Evolutionary conservation across 2,888 invertebrate species (phyloP).

Genomic region (Drosophila infuscata): DNA sequence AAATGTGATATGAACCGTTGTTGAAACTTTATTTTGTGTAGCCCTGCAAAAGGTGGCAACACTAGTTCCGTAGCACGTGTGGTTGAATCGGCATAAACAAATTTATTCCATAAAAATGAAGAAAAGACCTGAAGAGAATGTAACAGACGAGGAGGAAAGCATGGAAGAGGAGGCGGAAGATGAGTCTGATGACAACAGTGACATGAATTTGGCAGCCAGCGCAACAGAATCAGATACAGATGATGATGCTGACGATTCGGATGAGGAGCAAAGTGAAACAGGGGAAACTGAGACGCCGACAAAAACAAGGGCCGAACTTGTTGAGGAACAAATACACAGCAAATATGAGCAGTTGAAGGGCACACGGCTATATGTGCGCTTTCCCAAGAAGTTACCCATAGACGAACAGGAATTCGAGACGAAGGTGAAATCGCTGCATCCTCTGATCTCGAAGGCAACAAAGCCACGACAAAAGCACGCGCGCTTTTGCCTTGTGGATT

Average conservation of each 20-base stretch:
- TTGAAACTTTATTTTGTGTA: background rate
- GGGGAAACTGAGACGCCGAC: background rate
- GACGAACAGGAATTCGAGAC: conserved; percentile 68
- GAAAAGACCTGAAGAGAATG: conserved; percentile 45
- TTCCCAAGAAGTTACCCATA: conserved; percentile 76
- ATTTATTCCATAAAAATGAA: conserved; percentile 49
- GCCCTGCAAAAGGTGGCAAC: conserved; percentile 16
- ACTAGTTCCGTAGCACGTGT: conserved; percentile 43
- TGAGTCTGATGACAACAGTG: conserved; percentile 38
- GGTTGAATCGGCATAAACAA: conserved; percentile 40
- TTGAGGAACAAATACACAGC: conserved; percentile 59
- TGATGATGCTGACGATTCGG: conserved; percentile 24
- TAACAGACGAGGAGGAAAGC: conserved; percentile 33
- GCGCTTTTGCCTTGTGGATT: conserved; percentile 81
- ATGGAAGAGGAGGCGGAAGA: conserved; percentile 20
- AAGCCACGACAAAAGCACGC: conserved; percentile 82
- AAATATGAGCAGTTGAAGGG: conserved; percentile 76
- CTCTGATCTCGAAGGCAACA: conserved; percentile 63
- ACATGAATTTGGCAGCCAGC: conserved; percentile 68
- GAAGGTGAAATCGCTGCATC: conserved; percentile 67
- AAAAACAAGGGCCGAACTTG: conserved; percentile 50
- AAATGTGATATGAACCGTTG: conserved; percentile 21
- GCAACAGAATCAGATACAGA: conserved; percentile 77
- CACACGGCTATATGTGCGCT: conserved; percentile 79
- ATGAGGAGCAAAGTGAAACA: conserved; percentile 20